Conservation (phyloP, 2,113 vertebrate genomes). For the Procavia capensis region DNA sequence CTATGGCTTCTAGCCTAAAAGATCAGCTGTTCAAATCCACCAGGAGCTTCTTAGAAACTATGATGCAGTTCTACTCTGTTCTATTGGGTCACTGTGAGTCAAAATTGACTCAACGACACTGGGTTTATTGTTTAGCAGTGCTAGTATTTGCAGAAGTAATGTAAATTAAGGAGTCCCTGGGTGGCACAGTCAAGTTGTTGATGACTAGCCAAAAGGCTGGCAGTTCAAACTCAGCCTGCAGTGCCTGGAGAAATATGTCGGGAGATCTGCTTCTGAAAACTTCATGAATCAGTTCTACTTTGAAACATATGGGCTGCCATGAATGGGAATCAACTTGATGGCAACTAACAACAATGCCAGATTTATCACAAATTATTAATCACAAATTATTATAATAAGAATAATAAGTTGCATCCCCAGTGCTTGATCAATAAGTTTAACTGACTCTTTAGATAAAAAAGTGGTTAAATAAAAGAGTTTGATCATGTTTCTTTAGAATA, state of each 20-base stretch:
- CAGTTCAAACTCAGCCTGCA: background rate
- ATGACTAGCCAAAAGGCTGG: background rate
- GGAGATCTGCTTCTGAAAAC: background rate
- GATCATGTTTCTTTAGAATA: background rate
- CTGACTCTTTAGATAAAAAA: background rate
- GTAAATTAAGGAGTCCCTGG: background rate
- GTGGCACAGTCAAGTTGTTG: background rate
- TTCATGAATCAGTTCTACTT: background rate
- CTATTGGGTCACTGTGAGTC: too few species aligned
- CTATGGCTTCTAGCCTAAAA: too few species aligned
- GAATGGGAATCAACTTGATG: background rate
- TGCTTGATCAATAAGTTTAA: background rate
- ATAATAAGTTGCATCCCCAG: background rate
- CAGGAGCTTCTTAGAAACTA: too few species aligned
- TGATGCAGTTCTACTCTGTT: too few species aligned
- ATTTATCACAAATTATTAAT: background rate
- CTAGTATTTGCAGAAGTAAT: background rate
- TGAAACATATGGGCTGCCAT: background rate
- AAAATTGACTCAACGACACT: too few species aligned
- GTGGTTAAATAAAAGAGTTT: background rate
- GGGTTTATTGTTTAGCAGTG: background rate
- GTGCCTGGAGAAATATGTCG: too few species aligned
- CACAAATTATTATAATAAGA: background rate
- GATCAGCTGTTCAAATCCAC: too few species aligned
- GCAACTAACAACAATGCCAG: background rate